phyloP scores from a whole-genome alignment of 2,888 invertebrate genomes.

The Tetragnatha montana region DNA sequence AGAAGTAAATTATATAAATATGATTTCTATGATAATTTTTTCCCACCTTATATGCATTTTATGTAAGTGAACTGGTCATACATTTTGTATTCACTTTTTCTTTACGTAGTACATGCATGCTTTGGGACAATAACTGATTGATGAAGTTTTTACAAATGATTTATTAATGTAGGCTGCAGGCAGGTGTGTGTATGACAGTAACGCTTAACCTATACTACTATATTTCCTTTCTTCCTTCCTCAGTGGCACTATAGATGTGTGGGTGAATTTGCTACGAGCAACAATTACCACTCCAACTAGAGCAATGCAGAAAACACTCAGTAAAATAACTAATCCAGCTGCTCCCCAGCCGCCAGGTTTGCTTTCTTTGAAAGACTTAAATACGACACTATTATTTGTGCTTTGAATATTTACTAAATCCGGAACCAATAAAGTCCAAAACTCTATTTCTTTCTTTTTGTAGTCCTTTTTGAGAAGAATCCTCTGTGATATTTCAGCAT shows the following conservation, averaged over 20 bases:
- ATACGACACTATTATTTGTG: not conserved
- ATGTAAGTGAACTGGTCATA: no score
- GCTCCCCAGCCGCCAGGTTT: conserved; percentile 33
- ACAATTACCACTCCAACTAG: conserved; percentile 56
- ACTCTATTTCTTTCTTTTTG: conserved; percentile 43
- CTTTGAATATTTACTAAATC: conserved; percentile 44
- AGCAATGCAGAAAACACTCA: conserved; percentile 43
- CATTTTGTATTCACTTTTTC: no score
- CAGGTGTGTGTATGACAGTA: no score
- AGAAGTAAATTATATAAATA: no score
- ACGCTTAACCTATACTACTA: conserved; percentile 15
- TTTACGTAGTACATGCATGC: no score
- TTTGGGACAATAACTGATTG: no score
- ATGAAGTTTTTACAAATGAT: no score
- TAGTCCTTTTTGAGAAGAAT: conserved; percentile 16
- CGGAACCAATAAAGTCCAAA: conserved; percentile 51
- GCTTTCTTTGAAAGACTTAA: not conserved
- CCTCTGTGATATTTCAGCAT: conserved; percentile 44
- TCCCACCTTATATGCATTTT: no score
- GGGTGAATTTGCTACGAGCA: conserved; percentile 26
- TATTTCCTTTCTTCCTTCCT: conserved; percentile 39
- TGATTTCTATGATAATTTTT: no score
- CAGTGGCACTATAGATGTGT: conserved; percentile 32
- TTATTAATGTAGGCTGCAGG: no score
- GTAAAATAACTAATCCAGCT: conserved; percentile 40